phyloP scores from a whole-genome alignment of 2,888 invertebrate species.

The Meta bourneti region DNA sequence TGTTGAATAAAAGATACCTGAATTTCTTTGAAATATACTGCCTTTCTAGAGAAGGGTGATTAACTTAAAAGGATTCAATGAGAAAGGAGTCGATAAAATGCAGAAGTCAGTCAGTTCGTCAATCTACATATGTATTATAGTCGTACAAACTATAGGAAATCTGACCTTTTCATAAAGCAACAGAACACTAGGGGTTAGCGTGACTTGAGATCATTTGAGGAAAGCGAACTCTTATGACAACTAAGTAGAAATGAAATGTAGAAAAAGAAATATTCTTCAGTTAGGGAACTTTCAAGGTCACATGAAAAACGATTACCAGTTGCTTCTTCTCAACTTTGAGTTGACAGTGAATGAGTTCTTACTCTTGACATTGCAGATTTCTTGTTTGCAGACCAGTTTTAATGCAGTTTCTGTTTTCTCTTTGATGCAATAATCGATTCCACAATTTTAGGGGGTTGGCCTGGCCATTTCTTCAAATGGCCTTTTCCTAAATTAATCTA shows the following conservation, averaged over 20 bases:
- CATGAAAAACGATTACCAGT: not conserved
- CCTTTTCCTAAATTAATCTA: too few relatives aligned
- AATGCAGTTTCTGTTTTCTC: too few relatives aligned
- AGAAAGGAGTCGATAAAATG: not conserved
- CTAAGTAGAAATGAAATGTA: not conserved
- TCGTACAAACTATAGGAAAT: not conserved
- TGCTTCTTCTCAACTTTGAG: not conserved
- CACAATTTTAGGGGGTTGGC: too few relatives aligned
- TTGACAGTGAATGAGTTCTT: too few relatives aligned
- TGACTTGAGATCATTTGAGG: not conserved
- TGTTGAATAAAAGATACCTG: too few relatives aligned
- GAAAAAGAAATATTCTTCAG: not conserved
- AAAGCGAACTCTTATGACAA: not conserved
- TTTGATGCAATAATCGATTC: too few relatives aligned
- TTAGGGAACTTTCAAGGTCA: not conserved
- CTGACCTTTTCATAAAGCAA: not conserved
- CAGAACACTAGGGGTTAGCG: not conserved
- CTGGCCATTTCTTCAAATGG: too few relatives aligned
- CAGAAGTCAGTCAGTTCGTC: not conserved
- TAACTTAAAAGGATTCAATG: too few relatives aligned
- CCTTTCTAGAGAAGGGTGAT: too few relatives aligned
- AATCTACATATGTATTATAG: not conserved
- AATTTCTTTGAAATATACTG: too few relatives aligned
- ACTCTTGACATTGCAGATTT: too few relatives aligned
- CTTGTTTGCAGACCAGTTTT: too few relatives aligned